phyloP scores from a whole-genome alignment of 2,888 invertebrate species.

The Sipunculus nudus region DNA sequence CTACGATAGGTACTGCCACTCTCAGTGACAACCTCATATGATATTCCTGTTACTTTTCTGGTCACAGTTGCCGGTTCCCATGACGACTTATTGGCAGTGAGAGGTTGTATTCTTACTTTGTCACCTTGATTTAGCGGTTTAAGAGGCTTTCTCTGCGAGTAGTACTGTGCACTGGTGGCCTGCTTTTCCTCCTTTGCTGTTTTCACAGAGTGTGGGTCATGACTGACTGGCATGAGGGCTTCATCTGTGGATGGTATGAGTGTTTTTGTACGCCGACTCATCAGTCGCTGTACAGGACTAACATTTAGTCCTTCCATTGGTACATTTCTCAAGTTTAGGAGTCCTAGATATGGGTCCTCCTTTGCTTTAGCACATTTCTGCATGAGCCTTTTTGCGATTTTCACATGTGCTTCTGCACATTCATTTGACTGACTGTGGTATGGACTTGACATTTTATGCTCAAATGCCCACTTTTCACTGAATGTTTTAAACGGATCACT shows the following conservation, averaged over 20 bases:
- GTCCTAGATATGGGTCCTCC: conserved; percentile 2
- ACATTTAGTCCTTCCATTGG: background rate
- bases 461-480: conserved; percentile 30
- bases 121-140: background rate
- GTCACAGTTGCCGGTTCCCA: background rate
- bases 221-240: background rate
- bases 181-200: background rate
- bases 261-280: background rate
- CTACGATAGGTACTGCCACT: background rate
- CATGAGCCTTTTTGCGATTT: conserved; percentile 32
- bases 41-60: background rate
- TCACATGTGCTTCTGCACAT: conserved; percentile 36
- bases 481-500: conserved; percentile 22
- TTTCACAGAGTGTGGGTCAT: background rate
- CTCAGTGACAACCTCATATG: background rate
- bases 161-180: background rate
- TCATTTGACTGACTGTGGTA: conserved; percentile 36
- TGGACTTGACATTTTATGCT: conserved; percentile 31
- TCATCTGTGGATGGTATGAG: background rate
- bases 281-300: background rate
- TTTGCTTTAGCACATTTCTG: conserved; percentile 6
- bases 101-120: background rate
- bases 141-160: background rate
- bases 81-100: background rate
- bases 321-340: conserved; percentile 7